Base-by-base conservation (phyloP, 2,113 vertebrate genomes). In the Sylvietta virens region DNA sequence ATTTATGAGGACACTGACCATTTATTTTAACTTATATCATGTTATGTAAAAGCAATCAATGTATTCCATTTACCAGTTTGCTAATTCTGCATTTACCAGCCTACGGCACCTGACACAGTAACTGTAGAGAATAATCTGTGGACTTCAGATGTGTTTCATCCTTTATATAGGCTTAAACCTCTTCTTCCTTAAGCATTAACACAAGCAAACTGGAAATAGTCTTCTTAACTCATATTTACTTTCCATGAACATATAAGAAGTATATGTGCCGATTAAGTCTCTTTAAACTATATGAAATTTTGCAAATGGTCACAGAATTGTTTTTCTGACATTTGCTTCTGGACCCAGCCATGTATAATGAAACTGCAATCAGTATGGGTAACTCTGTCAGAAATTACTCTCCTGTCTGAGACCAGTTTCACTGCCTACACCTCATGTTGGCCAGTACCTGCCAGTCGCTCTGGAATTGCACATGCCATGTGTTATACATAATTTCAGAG, bases 1-100 rank as follows among this genome's bases (percentile, higher is more conserved):
- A 87, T 93, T 95, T 96, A 82, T 80, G 79, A 66, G 30, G 78
- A 80, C 35, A 61, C 50, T 57, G 81, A 54, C 77, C 40, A 50
- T 87, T 95, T 91, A 61, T 65, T 96, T 95, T 72, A 81, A 91
- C n/a, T 84, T 95, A 37, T 61, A 80, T 81, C 74, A 61, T 50
- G 44, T 87, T 92, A 91, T 50, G 18, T 82, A 95, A 94, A 90
- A 82, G 50, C 78, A 92, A 57, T 80, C 78, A 92, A 31, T 61
- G 56, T 78, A 78, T 81, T 94, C 69, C 31, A 50, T 84, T 87
- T 84, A 47, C 81, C 51, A 84, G 69, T 91, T 86, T 96, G 53
- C 77, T 94, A 92, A 78, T 86, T 93, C 61, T 82, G 50, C 57
- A 44, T 82, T 96, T 95, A 20, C 45, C 62, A 47, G 37, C 44